Base-by-base conservation (phyloP, 1,140 invertebrate species). In the Popillia japonica region DNA sequence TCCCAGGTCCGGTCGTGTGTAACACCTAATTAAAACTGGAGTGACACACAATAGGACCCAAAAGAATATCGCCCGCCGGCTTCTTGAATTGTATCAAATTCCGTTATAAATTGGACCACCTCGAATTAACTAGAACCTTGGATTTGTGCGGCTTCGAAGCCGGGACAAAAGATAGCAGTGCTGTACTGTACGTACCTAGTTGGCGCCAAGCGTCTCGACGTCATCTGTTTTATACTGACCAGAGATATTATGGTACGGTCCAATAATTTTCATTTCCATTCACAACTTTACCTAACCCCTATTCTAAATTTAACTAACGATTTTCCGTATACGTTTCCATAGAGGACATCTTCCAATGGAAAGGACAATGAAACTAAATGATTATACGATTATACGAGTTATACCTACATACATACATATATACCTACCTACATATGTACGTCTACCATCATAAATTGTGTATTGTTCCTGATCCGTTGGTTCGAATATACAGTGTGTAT, bases 191-290 rank as follows among this genome's bases (percentile, higher is more conserved):
- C 40, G 72, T 42, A n/a, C n/a, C n/a, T n/a, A 61, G 75, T 48
- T 74, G 79, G 79, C 79, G 79, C 79, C 79, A 8, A 17, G 61
- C 77, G 79, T 78, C 79, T 73, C 79, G 77, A 80, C 77, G 77
- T 78, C 77, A 78, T 80, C 79, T 78, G 74, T 79, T 79, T 79
- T 79, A 79, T 74, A 78, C 76, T 79, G 79, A 79, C 79, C 79
- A 78, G 72, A 76, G 76, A 76, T 79, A 79, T 79, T 79, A 77
- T 40, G 78, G 10, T 55, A 79, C 44, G 79, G 79, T 79, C 79
- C 79, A 79, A 78, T 78, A 79, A 79, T 61, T 79, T 78, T 44
- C 74, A 76, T 79, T 76, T 40, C 64, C 61, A 78, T 78, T 78
- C 77, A 78, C 61, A 59, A 73, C 48, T 73, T 78, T 44, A 44